These are phyloP conservation scores for Idris sp. DNA, from an alignment of 1,140 invertebrate species.

Conservation along the genomic window DNA sequence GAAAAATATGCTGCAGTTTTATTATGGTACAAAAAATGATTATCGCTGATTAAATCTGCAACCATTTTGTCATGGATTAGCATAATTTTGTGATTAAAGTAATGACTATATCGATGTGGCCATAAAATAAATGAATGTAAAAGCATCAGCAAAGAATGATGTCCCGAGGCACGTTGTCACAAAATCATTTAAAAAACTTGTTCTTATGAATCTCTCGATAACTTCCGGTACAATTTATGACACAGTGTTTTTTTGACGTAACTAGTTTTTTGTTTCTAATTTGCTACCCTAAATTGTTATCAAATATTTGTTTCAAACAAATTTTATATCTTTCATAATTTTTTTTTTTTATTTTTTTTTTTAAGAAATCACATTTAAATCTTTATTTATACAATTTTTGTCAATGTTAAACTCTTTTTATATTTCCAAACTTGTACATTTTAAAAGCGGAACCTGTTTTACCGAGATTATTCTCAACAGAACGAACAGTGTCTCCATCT, in stretches of 20 bases:
- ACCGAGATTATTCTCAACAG: not conserved
- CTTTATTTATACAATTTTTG: no score
- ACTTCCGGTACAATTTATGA: slow-evolving; percentile 67
- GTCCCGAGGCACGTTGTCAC: slow-evolving; percentile 9
- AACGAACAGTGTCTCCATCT: slow-evolving; percentile 15
- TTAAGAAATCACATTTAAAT: no score
- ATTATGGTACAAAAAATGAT: slow-evolving; percentile 32
- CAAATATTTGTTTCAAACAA: no score
- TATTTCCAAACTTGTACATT: no score
- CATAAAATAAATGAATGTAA: slow-evolving; percentile 36
- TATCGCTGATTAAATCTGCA: slow-evolving; percentile 43
- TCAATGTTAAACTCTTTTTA: no score
- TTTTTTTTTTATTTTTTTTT: no score
- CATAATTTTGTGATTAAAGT: slow-evolving; percentile 57
- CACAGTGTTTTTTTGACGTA: slow-evolving; percentile 66
- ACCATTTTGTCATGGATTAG: slow-evolving; percentile 44
- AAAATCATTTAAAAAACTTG: slow-evolving; percentile 59
- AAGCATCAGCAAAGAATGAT: slow-evolving; percentile 13
- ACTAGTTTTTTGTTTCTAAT: no score
- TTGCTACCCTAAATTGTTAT: no score
- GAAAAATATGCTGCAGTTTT: slow-evolving; percentile 6
- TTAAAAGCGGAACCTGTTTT: slow-evolving; percentile 15
- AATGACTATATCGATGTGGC: slow-evolving; percentile 51
- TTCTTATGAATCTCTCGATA: slow-evolving; percentile 59
- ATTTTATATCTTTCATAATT: no score